Evolutionary conservation across 2,888 invertebrate genomes (phyloP), one percentile per base, ranked within the genome.

Genomic region (Tinea semifulvella): DNA sequence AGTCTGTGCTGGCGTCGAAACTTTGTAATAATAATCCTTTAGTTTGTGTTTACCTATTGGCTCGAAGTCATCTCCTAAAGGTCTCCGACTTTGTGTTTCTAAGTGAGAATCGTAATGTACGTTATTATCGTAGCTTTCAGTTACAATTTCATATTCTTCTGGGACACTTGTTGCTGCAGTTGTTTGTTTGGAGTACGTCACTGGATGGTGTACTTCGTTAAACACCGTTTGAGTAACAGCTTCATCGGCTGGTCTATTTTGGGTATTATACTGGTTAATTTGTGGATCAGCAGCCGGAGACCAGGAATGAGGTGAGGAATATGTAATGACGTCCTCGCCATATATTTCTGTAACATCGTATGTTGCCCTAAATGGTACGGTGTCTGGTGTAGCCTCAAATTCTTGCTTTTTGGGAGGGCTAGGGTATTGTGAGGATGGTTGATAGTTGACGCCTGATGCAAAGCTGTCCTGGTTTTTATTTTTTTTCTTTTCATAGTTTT

Each of bases 21-120:
- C 73, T 54, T 67, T 76, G 46, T 80, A 79, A 50, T 79, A 80
- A 56, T 79, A 77, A 47, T 80, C 80, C 53, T 75, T 77, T 10
- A 77, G 63, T 49, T 79, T 77, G 48, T 75, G 66, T 47, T 70
- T 68, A 46, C 65, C 67, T 50, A 80, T 75, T 13, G 79, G 77
- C 57, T 79, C 76, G 55, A 76, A 77, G 48, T 77, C 77, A 51
- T 79, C 75, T 48, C 71, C 76, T 49, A 69, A 56, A 45, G 80
- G 80, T 56, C 72, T 72, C 56, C 74, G 70, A 54, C 69, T 79
- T 71, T 79, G 76, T 52, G 73, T 65, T 64, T 80, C 77, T 56
- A 67, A 58, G 52, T 71, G 65, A 46, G 57, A 60, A 53, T 77
- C 71, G 63, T 76, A 76, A 51, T 58, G 65, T 57, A 73, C 68